phyloP scores from a whole-genome alignment of 2,797 vertebrate species.

The Remorina albescens region DNA sequence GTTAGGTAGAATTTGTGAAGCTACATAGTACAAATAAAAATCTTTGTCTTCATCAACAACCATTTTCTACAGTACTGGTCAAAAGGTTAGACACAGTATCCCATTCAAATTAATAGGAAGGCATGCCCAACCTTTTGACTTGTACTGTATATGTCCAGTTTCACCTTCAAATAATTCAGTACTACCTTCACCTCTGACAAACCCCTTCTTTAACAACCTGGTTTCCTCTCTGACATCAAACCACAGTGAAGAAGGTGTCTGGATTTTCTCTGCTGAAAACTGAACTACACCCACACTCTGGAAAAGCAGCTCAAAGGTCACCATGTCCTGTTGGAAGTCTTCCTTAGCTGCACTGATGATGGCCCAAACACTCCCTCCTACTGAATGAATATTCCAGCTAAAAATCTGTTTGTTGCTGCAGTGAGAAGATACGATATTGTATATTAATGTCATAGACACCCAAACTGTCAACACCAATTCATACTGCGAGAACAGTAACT shows the following conservation, averaged over 20 bases:
- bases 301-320: constrained; percentile 2
- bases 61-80: too few species aligned
- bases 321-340: background rate
- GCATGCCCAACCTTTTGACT: too few species aligned
- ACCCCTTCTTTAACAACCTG: background rate
- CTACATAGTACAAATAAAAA: constrained; percentile 47
- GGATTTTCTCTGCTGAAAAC: constrained; percentile 13
- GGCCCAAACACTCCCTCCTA: background rate
- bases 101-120: too few species aligned
- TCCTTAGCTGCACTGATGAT: background rate
- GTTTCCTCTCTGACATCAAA: constrained; percentile 2
- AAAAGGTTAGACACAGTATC: too few species aligned
- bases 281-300: constrained; percentile 18
- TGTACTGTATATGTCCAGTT: too few species aligned
- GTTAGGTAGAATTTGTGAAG: constrained; percentile 32
- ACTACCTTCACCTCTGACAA: background rate
- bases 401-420: constrained; percentile 7
- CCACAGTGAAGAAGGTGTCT: constrained; percentile 4
- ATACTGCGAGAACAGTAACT: too few species aligned
- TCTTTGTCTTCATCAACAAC: too few species aligned
- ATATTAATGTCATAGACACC: too few species aligned
- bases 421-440: background rate
- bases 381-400: background rate
- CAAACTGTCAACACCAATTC: too few species aligned
- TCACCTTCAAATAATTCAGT: too few species aligned